Percentiles rank a stretch among this genome's conserved stretches.
These are phyloP conservation scores for Echeneis naucrates DNA, from an alignment of 2,797 vertebrate genomes.

Conservation along the genomic window DNA sequence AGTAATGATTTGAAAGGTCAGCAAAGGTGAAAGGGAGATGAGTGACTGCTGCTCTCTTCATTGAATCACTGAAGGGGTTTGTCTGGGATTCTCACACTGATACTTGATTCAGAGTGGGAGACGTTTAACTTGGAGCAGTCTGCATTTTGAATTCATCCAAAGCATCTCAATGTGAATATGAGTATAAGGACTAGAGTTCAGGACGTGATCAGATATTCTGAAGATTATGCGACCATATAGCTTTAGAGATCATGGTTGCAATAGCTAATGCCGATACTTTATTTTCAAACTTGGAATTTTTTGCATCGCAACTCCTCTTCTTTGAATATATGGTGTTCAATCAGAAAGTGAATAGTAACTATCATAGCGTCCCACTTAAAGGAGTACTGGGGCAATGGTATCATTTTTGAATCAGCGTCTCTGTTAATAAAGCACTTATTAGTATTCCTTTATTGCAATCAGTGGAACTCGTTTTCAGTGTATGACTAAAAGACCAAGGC, in stretches of 20 bases:
- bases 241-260: neutral
- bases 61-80: constrained; percentile 57
- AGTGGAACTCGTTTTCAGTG: constrained; percentile 46
- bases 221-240: constrained; percentile 5
- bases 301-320: constrained; percentile 7
- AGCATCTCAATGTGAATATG: neutral
- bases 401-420: constrained; percentile 45
- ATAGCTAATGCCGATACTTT: neutral
- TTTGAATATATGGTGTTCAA: constrained; percentile 22
- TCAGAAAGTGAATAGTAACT: constrained; percentile 26
- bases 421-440: constrained; percentile 50
- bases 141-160: constrained; percentile 7
- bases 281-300: constrained; percentile 1
- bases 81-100: constrained; percentile 35
- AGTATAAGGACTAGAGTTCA: neutral
- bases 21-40: constrained; percentile 70
- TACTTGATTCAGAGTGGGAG: constrained; percentile 11
- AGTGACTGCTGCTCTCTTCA: constrained; percentile 62
- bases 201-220: too few species aligned
- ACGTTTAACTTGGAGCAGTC: constrained; percentile 28
- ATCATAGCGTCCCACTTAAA: constrained; percentile 39
- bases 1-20: constrained; percentile 76
- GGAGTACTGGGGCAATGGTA: constrained; percentile 42
- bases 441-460: constrained; percentile 48
- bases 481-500: constrained; percentile 54